phyloP scores from a whole-genome alignment of 2,113 vertebrate genomes.

The Maccullochella peelii region DNA sequence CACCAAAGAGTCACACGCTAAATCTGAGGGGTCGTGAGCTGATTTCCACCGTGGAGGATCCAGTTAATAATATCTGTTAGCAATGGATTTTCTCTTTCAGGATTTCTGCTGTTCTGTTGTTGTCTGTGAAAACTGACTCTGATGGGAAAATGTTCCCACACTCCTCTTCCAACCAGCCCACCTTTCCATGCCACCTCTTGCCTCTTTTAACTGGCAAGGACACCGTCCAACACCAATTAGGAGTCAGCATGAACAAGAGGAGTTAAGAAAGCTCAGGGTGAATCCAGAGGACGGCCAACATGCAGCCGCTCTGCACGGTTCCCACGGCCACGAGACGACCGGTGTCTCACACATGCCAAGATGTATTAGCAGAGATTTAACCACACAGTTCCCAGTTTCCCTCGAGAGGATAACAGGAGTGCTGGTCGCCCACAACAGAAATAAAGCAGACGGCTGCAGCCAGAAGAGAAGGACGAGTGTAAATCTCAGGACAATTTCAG shows the following conservation, averaged over 20 bases:
- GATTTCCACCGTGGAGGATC: background rate
- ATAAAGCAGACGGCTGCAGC: background rate
- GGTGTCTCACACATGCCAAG: background rate
- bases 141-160: constrained; percentile 28
- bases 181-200: background rate
- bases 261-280: constrained; percentile 38
- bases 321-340: constrained; percentile 27
- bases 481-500: constrained; percentile 59
- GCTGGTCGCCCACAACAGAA: constrained; percentile 2
- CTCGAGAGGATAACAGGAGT: constrained; percentile 1
- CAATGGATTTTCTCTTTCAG: background rate
- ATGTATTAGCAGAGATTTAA: constrained; percentile 44
- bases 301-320: constrained; percentile 17
- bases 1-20: background rate
- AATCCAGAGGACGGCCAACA: constrained; percentile 14
- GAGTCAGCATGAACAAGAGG: background rate
- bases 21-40: too few relatives aligned
- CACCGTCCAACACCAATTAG: constrained; percentile 28
- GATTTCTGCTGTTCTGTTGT: background rate
- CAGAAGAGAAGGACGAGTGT: constrained; percentile 33
- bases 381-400: constrained; percentile 15
- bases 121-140: background rate
- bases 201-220: constrained; percentile 28
- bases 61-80: background rate
- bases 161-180: background rate